Evolutionary conservation across 2,888 invertebrate species (phyloP).

Genomic region (Rosalia funebris): DNA sequence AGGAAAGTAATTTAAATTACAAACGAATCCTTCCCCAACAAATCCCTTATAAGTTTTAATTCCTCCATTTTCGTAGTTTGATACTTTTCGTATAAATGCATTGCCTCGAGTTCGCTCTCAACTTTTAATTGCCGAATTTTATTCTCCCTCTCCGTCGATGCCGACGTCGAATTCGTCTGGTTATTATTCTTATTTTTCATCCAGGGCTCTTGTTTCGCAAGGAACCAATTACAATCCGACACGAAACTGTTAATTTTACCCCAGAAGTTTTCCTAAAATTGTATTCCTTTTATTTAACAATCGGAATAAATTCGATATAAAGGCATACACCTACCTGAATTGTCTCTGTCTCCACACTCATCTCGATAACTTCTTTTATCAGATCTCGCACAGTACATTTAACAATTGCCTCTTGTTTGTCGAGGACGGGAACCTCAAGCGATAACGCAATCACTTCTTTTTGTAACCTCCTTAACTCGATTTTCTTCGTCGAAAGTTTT

Average conservation of each 20-base stretch:
- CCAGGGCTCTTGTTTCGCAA: conserved; percentile 4
- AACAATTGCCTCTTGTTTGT: conserved; percentile 19
- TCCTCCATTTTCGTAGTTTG: conserved; percentile 36
- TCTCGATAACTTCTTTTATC: conserved; percentile 11
- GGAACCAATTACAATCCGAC: conserved; percentile 10
- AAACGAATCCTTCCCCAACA: conserved; percentile 25
- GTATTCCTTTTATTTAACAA: too few species aligned
- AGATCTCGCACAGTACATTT: conserved; percentile 15
- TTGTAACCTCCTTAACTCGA: conserved; percentile 20
- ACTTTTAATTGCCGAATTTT: conserved; percentile 32
- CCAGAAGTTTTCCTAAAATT: conserved; percentile 29
- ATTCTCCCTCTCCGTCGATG: conserved; percentile 8
- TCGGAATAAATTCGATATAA: too few species aligned
- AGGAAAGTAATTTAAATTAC: conserved; percentile 29
- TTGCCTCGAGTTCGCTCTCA: conserved; percentile 38
- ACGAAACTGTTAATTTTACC: conserved; percentile 30
- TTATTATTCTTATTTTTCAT: not conserved
- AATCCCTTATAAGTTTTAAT: conserved; percentile 27
- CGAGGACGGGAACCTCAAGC: conserved; percentile 1
- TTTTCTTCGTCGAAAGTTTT: conserved; percentile 12
- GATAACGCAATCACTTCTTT: conserved; percentile 14
- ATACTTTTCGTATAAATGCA: conserved; percentile 33
- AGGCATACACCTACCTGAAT: conserved; percentile 24
- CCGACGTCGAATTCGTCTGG: not conserved
- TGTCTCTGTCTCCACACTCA: conserved; percentile 20